phyloP scores from a whole-genome alignment of 1,140 invertebrate genomes.

The Ostrea denselamellosa region DNA sequence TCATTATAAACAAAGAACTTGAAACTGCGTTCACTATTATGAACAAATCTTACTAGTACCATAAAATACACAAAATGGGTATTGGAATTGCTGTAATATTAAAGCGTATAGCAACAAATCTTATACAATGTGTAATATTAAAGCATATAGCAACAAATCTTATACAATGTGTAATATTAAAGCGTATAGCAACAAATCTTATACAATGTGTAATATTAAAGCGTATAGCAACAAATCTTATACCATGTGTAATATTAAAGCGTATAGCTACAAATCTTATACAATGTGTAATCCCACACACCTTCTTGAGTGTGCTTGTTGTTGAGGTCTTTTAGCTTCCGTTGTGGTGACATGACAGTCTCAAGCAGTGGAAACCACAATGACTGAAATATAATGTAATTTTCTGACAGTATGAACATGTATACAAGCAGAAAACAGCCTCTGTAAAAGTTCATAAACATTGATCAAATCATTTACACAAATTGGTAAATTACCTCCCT shows the following conservation, averaged over 20 bases:
- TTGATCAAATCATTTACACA: too few species aligned
- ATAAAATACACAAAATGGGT: too few species aligned
- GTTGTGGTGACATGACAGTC: conserved; percentile 80
- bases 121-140: neutral
- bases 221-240: neutral
- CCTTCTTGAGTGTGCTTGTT: conserved; percentile 71
- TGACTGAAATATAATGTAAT: conserved; percentile 65
- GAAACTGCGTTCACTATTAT: too few species aligned
- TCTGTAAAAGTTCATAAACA: too few species aligned
- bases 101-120: neutral
- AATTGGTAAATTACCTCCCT: conserved; percentile 73
- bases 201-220: neutral
- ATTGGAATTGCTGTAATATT: too few species aligned
- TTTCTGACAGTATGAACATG: too few species aligned
- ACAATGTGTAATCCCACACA: conserved; percentile 33
- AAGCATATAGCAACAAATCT: neutral
- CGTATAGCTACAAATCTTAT: neutral
- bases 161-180: neutral
- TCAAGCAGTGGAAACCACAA: conserved; percentile 82
- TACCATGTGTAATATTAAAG: neutral
- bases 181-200: neutral
- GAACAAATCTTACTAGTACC: too few species aligned
- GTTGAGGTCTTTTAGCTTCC: conserved; percentile 75
- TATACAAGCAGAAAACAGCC: too few species aligned
- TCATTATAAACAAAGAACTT: too few species aligned